Evolutionary conservation across 2,113 vertebrate genomes (phyloP), one percentile per base, ranked within the genome.

Genomic region (Struthidea cinerea): DNA sequence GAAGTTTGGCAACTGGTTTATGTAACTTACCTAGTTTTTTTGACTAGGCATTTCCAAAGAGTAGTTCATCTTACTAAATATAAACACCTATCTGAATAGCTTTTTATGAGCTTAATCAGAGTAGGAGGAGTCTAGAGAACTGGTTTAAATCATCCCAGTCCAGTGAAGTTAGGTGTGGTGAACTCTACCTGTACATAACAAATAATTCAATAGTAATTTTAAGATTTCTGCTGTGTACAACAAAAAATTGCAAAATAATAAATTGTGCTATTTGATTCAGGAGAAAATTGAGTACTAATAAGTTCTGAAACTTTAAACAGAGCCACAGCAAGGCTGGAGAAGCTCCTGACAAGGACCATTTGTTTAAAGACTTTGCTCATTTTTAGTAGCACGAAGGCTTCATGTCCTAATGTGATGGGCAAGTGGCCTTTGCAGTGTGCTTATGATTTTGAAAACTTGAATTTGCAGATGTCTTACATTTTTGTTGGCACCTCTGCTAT

Each of bases 321-420:
- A 69, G 4, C 3, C 2, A 7, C 5, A 78, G 3, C 1, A 16
- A 68, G 9, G 3, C 32, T 68, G 6, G 0, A 10, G 21, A 91
- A 87, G 3, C 8, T 71, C 27, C 20, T 57, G 10, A 52, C 71
- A 73, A 37, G 8, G 23, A 85, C 1, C 6, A 11, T 41, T 82
- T 78, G 1, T 53, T 60, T 77, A 56, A 37, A 63, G 37, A 30
- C 11, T 65, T 65, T 24, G 2, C 2, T 75, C 3, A 24, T 71
- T 91, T 71, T 87, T 35, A 57, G 10, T 44, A 30, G 2, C 35
- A n/a, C 23, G 32, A 80, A 69, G 11, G 9, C 12, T 76, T 68
- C 21, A 21, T 56, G 26, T n/a, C n/a, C 7, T 63, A 27, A 52
- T 27, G 17, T 42, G 42, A 71, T 21, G 6, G 19, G 19, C 35